phyloP scores from a whole-genome alignment of 2,797 vertebrate species.

The Periophthalmus magnuspinnatus region DNA sequence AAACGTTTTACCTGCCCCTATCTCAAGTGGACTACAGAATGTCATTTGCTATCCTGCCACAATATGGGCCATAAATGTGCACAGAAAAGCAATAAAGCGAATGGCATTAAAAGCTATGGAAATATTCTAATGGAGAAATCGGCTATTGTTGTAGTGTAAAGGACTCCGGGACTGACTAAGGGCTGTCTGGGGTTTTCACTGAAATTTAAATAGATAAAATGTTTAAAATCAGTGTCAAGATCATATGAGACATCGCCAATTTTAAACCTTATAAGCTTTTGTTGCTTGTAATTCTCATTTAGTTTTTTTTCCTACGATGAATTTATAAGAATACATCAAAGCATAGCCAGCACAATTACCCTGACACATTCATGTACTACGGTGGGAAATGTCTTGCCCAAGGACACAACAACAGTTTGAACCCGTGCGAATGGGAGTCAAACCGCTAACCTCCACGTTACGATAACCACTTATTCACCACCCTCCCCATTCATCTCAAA shows the following conservation, averaged over 20 bases:
- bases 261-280: not conserved
- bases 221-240: not conserved
- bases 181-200: not conserved
- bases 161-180: not conserved
- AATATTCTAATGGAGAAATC: not conserved
- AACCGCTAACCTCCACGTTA: not conserved
- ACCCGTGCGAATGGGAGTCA: not conserved
- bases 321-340: too few species aligned
- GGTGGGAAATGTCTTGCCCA: not conserved
- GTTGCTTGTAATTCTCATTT: too few species aligned
- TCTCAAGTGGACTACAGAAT: not conserved
- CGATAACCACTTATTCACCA: not conserved
- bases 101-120: slow-evolving; percentile 13
- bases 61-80: slow-evolving; percentile 8
- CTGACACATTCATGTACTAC: too few species aligned
- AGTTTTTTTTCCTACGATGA: too few species aligned
- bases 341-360: too few species aligned
- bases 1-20: not conserved
- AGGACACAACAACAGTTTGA: not conserved
- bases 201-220: too few species aligned
- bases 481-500: not conserved
- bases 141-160: not conserved
- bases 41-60: not conserved
- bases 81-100: not conserved
- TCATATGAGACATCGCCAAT: not conserved